Evolutionary conservation across 2,888 invertebrate species (phyloP).

Genomic region (Teinopalpus imperialis): DNA sequence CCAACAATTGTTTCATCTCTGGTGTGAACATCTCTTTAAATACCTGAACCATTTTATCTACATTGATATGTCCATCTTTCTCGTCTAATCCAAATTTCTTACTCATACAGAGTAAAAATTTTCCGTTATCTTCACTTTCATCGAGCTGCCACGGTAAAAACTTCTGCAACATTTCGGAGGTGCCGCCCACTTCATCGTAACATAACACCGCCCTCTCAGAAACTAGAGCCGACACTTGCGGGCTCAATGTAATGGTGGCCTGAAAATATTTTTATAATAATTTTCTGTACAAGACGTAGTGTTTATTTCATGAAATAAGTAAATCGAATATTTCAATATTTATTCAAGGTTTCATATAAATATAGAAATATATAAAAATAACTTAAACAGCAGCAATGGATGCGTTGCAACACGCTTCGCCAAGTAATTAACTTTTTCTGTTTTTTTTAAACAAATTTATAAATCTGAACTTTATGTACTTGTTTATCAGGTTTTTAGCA

Average conservation of each 20-base stretch:
- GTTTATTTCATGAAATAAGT: too few relatives aligned
- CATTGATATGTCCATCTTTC: background rate
- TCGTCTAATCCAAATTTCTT: background rate
- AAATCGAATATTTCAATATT: too few relatives aligned
- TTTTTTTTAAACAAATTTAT: too few relatives aligned
- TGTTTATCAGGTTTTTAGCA: too few relatives aligned
- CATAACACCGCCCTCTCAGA: background rate
- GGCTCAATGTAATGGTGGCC: background rate
- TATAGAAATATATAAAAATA: too few relatives aligned
- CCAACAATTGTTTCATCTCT: background rate
- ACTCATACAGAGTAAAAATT: conserved; percentile 2
- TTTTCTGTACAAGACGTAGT: too few relatives aligned
- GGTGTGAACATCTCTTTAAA: background rate
- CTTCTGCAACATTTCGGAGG: background rate
- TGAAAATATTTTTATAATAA: too few relatives aligned
- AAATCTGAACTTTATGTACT: too few relatives aligned
- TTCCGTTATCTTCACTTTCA: conserved; percentile 4
- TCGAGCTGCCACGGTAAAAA: conserved; percentile 7
- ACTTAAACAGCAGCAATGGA: too few relatives aligned
- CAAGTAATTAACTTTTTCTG: too few relatives aligned
- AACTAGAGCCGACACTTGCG: background rate
- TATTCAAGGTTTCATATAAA: too few relatives aligned
- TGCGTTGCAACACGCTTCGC: too few relatives aligned
- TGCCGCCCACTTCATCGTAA: background rate
- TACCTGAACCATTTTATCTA: background rate